Conservation (phyloP, 2,888 invertebrate genomes). For the Ichneumoninae sp. region DNA sequence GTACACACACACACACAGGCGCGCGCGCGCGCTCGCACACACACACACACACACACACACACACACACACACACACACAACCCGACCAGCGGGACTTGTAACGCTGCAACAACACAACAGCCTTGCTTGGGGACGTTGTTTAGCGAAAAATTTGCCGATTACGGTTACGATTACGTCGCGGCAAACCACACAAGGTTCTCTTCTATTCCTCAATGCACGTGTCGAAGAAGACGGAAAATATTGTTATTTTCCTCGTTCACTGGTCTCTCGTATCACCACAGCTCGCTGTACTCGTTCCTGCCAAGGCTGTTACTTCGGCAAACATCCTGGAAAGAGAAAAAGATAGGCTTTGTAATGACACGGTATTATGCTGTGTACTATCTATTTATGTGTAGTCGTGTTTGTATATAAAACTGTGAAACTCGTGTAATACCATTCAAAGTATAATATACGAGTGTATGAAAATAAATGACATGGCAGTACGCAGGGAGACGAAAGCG, state of each 20-base stretch:
- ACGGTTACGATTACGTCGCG: not conserved
- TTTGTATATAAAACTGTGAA: not conserved
- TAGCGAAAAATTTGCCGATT: constrained; percentile 19
- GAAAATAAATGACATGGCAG: not conserved
- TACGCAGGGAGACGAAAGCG: not conserved
- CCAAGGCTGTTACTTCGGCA: constrained; percentile 49
- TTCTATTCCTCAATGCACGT: not conserved
- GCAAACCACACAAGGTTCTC: not conserved
- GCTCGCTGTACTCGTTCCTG: constrained; percentile 54
- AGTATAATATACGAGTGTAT: not conserved
- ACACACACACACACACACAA: not conserved
- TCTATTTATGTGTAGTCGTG: not conserved
- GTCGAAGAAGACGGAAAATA: not conserved
- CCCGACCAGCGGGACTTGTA: constrained; percentile 38
- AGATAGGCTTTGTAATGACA: constrained; percentile 53
- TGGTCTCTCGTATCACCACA: constrained; percentile 52
- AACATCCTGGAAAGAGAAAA: constrained; percentile 55
- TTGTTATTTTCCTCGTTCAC: constrained; percentile 47
- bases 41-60: too few species aligned
- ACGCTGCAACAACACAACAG: constrained; percentile 2
- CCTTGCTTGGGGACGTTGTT: not conserved
- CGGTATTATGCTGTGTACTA: constrained; percentile 54
- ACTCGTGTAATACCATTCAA: not conserved
- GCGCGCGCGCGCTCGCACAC: too few species aligned
- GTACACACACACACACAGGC: too few species aligned